phyloP scores from a whole-genome alignment of 2,888 invertebrate species.

The Phalera bucephala region DNA sequence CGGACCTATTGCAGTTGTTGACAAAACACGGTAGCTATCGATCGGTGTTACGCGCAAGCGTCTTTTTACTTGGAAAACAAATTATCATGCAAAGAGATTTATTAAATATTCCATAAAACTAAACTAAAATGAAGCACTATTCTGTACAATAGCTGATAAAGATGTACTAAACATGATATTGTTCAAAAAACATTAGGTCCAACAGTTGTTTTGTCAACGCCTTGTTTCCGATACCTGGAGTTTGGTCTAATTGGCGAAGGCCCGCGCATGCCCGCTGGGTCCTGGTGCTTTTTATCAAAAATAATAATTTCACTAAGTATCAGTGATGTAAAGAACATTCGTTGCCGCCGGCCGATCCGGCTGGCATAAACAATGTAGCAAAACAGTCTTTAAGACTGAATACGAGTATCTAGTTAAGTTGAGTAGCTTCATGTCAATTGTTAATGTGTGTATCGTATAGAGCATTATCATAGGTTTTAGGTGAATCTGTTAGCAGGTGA shows the following conservation, averaged over 20 bases:
- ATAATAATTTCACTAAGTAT: constrained; percentile 55
- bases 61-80: constrained; percentile 25
- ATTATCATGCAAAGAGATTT: constrained; percentile 4
- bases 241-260: constrained; percentile 65
- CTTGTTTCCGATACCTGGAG: constrained; percentile 47
- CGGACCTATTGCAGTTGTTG: constrained; percentile 37
- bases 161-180: constrained; percentile 2
- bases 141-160: background rate
- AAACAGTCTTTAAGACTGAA: constrained; percentile 34
- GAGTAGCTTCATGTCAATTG: constrained; percentile 65
- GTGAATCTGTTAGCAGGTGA: constrained; percentile 44
- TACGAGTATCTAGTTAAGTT: constrained; percentile 40
- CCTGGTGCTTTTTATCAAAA: constrained; percentile 46
- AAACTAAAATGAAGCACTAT: no score
- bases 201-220: constrained; percentile 37
- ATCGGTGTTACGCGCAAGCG: constrained; percentile 73
- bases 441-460: constrained; percentile 60
- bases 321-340: constrained; percentile 64
- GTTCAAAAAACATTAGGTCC: no score
- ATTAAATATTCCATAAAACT: no score
- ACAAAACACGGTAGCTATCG: constrained; percentile 50
- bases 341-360: constrained; percentile 64
- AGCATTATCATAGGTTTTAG: constrained; percentile 45
- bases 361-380: constrained; percentile 53
- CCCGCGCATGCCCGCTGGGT: constrained; percentile 63